Percentiles rank a stretch among this genome's conserved stretches.
phyloP scores from a whole-genome alignment of 2,797 vertebrate genomes.

The Novumbra hubbsi region DNA sequence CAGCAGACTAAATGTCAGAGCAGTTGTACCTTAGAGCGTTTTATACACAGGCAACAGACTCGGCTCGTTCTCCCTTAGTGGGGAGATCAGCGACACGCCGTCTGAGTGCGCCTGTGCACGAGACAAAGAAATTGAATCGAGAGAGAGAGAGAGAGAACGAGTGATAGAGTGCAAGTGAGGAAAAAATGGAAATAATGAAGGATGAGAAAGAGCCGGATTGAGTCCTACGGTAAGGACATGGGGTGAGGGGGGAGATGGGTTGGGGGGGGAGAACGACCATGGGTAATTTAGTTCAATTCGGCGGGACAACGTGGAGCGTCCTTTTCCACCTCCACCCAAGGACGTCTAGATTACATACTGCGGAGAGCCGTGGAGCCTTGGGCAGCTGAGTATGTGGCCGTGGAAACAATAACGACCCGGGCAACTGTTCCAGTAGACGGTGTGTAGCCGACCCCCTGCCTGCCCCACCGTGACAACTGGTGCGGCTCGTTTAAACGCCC shows the following conservation, averaged over 20 bases:
- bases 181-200: background rate
- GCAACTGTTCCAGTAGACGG: conserved; percentile 4
- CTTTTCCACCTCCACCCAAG: conserved; percentile 71
- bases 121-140: conserved; percentile 12
- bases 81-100: background rate
- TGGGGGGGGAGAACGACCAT: background rate
- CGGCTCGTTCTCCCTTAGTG: background rate
- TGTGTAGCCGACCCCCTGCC: background rate
- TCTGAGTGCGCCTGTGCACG: conserved; percentile 8
- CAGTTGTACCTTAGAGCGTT: background rate
- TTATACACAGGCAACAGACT: background rate
- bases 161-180: background rate
- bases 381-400: background rate
- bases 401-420: background rate
- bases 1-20: background rate
- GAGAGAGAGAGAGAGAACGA: background rate
- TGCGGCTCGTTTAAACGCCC: background rate
- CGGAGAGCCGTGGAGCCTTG: conserved; percentile 28
- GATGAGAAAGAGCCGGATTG: background rate
- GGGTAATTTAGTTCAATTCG: conserved; percentile 28
- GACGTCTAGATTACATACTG: conserved; percentile 49
- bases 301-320: conserved; percentile 39
- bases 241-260: background rate
- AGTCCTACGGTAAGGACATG: background rate
- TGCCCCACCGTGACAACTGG: background rate